Evolutionary conservation across 2,113 vertebrate species (phyloP), one percentile per base, ranked within the genome.

Genomic region (Poicephalus meyeri): DNA sequence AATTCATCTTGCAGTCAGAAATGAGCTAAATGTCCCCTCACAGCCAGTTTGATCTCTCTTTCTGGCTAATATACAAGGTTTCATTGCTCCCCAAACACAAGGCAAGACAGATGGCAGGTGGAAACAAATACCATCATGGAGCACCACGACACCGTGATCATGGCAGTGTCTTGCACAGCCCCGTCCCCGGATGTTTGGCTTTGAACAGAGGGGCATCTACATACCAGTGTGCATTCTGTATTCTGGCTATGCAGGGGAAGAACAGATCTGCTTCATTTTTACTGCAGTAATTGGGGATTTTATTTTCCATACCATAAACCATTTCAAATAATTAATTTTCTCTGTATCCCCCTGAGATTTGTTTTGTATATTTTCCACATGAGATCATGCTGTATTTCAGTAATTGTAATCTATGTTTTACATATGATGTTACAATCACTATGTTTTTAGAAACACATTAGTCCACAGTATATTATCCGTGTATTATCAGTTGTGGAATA

Each of bases 71-170:
- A 23, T 6, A 13, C 37, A 53, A 56, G 24, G 33, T 64, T 64
- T 80, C 25, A 13, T n/a, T 80, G 47, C 66, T 93, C 42, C 85
- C 72, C 76, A 74, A 41, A 53, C 42, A 73, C 41, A 33, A 69
- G 53, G 73, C 50, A 60, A 66, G 92, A 42, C 79, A 92, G 92
- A 70, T 55, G 68, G 68, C 60, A 63, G 61, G 74, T 74, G 64
- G 91, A 78, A 90, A 64, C 16, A 66, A 39, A 41, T 16, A 31
- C 50, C 47, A 11, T 4, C 25, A 0, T 4, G 31, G 58, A 80
- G 31, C 49, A 18, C 44, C 49, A 55, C 63, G n/a, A 0, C 60
- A 10, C 47, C 0, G 1, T 1, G 3, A 37, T 10, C 42, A 15
- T 28, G 8, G 25, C 49, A 10, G 35, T 18, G 28, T 18, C 26